Evolutionary conservation across 1,140 invertebrate species (phyloP), one percentile per base, ranked within the genome.

Genomic region (Archivesica marissinica): DNA sequence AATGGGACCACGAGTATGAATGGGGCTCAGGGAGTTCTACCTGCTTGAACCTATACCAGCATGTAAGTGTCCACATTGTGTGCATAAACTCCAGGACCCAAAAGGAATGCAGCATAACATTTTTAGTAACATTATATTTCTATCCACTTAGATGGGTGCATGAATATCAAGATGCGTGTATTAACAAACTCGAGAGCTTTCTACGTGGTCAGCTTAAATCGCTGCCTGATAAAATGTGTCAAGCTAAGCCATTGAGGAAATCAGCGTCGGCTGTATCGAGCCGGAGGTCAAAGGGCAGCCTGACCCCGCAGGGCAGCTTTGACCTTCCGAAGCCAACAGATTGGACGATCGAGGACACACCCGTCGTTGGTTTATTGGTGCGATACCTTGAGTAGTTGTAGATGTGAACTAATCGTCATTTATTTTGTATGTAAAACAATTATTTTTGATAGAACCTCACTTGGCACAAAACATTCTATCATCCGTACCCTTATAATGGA

Each of bases 141-240:
- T 72, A 30, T 77, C 56, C 56, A 13, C 52, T 77, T 61, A 96
- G 97, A 89, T 99, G 99, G 99, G 99, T 99, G 90, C 99, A 99
- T 92, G 99, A 99, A 93, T 99, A 99, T 93, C 99, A 99, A 94
- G 99, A 99, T 93, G 99, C 99, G 0, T 99, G 99, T 95, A 98
- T 99, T 91, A 98, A 99, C 94, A 99, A 99, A 95, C 95, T 99
- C 88, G 98, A 99, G 95, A 88, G 95, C 78, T 96, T 96, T 72
- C 80, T 94, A 44, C 56, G 75, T 13, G 82, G 82, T 23, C 56
- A 77, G 23, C 30, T 85, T 20, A 85, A 85, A 78, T 50, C 61
- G 9, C 59, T 77, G 6, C 82, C 82, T 4, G 82, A 85, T 47
- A 85, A 78, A 78, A 85, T 85, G 82, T 83, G 80, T 38, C 79